These are phyloP conservation scores for Panthera uncia DNA, from an alignment of 2,113 vertebrate genomes.

Conservation along the genomic window DNA sequence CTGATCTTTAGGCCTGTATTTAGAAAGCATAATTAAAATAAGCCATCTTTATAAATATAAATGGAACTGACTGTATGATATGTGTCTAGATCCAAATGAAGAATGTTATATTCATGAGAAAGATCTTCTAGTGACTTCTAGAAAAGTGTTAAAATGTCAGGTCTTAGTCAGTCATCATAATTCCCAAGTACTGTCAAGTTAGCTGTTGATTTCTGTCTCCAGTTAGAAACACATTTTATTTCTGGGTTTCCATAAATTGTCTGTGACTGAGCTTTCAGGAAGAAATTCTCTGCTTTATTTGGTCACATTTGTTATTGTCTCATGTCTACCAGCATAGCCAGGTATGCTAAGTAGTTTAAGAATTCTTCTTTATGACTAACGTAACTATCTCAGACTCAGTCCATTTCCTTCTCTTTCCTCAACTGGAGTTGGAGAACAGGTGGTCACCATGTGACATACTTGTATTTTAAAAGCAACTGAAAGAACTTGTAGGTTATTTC, in stretches of 20 bases:
- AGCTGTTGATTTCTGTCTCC: not conserved
- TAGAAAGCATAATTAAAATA: not conserved
- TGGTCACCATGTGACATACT: constrained; percentile 37
- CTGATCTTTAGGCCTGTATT: not conserved
- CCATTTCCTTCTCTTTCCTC: constrained; percentile 8
- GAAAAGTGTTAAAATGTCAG: constrained; percentile 5
- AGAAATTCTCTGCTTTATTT: not conserved
- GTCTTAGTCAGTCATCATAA: not conserved
- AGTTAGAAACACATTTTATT: not conserved
- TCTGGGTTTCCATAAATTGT: not conserved
- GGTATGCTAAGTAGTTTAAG: not conserved
- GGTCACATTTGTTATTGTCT: not conserved
- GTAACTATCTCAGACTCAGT: not conserved
- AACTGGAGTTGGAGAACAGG: not conserved
- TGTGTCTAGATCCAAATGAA: constrained; percentile 9
- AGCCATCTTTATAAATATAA: not conserved
- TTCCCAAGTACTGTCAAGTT: not conserved
- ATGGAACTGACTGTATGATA: not conserved
- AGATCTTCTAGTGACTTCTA: not conserved
- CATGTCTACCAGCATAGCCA: not conserved
- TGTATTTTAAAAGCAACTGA: constrained; percentile 35
- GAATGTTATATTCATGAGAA: not conserved
- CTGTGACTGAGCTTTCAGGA: not conserved
- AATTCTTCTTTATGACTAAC: not conserved
- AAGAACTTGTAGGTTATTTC: constrained; percentile 29